Conservation (phyloP, 2,113 vertebrate genomes). For the Cinclus cinclus region DNA sequence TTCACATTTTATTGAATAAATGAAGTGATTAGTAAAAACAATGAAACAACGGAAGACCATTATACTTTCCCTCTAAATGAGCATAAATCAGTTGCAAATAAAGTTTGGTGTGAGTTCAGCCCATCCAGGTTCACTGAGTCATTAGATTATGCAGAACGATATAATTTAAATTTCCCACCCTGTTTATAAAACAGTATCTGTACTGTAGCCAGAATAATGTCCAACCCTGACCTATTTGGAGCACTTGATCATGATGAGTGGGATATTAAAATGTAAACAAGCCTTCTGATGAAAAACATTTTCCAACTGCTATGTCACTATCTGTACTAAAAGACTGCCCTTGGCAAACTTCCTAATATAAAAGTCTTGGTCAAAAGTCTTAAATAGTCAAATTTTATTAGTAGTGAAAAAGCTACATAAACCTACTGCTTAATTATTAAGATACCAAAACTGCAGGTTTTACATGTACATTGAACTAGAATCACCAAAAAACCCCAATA, state of each 20-base stretch:
- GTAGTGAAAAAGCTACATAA: not conserved
- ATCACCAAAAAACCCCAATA: not conserved
- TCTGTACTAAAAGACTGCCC: not conserved
- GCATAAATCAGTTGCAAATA: not conserved
- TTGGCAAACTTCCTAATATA: not conserved
- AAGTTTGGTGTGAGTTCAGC: not conserved
- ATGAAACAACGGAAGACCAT: not conserved
- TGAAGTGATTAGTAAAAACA: not conserved
- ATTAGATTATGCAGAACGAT: not conserved
- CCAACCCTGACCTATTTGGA: not conserved
- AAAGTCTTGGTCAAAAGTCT: not conserved
- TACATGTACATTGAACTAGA: not conserved
- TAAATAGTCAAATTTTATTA: not conserved
- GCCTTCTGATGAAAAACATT: not conserved
- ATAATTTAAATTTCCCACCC: not conserved
- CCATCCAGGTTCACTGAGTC: not conserved
- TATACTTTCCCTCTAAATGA: not conserved
- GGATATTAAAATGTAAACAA: not conserved
- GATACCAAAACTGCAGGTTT: not conserved
- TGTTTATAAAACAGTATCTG: not conserved
- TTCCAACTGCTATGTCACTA: not conserved
- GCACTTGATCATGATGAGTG: not conserved
- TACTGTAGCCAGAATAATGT: not conserved
- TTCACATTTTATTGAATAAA: not conserved
- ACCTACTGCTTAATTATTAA: not conserved